Conservation (phyloP, 2,888 invertebrate genomes). For the Phaedon cochleariae region DNA sequence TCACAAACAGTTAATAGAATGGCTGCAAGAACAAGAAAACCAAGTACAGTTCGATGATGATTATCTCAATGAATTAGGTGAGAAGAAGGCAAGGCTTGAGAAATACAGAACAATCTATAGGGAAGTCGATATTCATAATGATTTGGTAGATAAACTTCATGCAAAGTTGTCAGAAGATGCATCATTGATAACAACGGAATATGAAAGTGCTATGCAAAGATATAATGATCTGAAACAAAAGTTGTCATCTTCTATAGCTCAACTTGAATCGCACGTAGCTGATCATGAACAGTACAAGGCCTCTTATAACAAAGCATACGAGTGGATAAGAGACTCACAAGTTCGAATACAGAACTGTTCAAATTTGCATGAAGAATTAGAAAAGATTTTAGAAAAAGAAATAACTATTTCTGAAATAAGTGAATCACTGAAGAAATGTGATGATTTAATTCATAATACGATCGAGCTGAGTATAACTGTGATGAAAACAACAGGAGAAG, state of each 20-base stretch:
- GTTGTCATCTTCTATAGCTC: conserved; percentile 72
- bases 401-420: conserved; percentile 77
- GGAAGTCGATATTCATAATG: conserved; percentile 82
- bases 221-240: conserved; percentile 75
- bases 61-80: conserved; percentile 84
- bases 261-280: conserved; percentile 82
- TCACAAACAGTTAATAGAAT: conserved; percentile 82
- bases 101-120: conserved; percentile 85
- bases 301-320: conserved; percentile 81
- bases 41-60: conserved; percentile 80
- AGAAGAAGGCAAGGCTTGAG: conserved; percentile 88
- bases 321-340: conserved; percentile 84
- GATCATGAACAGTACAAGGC: conserved; percentile 89
- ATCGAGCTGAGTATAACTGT: conserved; percentile 79
- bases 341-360: conserved; percentile 85
- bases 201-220: conserved; percentile 74
- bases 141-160: conserved; percentile 80
- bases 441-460: conserved; percentile 76
- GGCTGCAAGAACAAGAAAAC: conserved; percentile 88
- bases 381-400: conserved; percentile 78
- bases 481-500: conserved; percentile 78
- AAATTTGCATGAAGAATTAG: conserved; percentile 88
- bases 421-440: conserved; percentile 75
- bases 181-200: conserved; percentile 66
- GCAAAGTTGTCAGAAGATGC: conserved; percentile 75